Conservation (phyloP, 2,797 vertebrate genomes). For the Falco columbarius region DNA sequence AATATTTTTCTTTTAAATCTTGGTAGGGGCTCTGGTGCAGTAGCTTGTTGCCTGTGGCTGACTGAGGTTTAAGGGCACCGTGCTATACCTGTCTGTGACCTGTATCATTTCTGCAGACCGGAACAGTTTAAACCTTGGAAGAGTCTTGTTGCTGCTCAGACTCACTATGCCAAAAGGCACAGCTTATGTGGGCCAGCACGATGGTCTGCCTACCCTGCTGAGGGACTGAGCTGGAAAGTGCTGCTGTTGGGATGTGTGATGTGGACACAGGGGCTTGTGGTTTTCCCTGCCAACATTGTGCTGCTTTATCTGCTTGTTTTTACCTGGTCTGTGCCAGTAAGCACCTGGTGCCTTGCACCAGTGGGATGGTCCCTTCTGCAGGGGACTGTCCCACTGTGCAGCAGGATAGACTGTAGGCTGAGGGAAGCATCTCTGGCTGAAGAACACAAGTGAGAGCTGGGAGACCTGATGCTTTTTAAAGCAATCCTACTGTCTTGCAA, state of each 20-base stretch:
- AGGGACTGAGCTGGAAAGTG: background rate
- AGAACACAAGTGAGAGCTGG: background rate
- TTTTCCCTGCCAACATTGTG: rapidly evolving
- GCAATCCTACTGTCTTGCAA: background rate
- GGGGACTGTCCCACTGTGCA: rapidly evolving
- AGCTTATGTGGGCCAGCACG: rapidly evolving
- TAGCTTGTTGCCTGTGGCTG: background rate
- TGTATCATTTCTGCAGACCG: background rate
- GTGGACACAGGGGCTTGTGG: background rate
- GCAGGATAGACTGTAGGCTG: background rate
- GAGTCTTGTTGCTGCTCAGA: background rate
- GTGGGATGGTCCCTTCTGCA: background rate
- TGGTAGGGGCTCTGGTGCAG: background rate
- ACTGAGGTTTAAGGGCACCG: background rate
- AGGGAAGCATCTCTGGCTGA: background rate
- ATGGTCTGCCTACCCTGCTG: background rate
- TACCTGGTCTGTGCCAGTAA: rapidly evolving
- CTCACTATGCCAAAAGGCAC: rapidly evolving
- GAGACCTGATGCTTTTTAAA: background rate
- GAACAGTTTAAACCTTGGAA: background rate
- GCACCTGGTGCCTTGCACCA: background rate
- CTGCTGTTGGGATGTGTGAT: rapidly evolving
- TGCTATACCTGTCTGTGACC: background rate
- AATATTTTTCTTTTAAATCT: background rate
- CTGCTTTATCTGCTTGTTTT: background rate